phyloP scores from a whole-genome alignment of 2,797 vertebrate species.

The Mormyrops boulengeri region DNA sequence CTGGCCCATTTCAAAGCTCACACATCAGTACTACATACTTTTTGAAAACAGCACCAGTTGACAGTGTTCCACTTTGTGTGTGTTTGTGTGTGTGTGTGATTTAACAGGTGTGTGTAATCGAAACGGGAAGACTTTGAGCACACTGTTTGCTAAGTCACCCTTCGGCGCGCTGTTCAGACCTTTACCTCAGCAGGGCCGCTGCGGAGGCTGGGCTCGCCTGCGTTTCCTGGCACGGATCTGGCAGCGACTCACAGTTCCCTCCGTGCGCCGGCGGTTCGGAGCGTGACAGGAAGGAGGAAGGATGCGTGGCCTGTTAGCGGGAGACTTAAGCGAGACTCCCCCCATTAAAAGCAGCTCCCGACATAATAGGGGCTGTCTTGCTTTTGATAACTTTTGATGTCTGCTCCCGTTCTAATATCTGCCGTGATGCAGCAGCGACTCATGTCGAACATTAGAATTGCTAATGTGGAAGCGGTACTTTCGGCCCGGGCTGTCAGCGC shows the following conservation, averaged over 20 bases:
- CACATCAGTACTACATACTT: neutral
- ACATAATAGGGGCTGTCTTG: constrained; percentile 47
- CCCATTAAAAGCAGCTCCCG: constrained; percentile 47
- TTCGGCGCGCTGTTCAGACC: neutral
- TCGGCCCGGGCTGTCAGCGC: constrained; percentile 41
- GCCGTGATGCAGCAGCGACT: constrained; percentile 50
- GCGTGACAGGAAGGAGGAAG: constrained; percentile 18
- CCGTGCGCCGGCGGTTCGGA: neutral
- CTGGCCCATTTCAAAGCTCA: neutral
- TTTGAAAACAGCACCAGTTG: neutral
- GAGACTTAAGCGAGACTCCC: constrained; percentile 38
- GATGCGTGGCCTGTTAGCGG: constrained; percentile 20
- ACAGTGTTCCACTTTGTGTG: neutral
- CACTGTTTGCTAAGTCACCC: neutral
- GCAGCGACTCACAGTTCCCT: constrained; percentile 18
- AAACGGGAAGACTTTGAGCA: neutral
- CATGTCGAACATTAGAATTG: constrained; percentile 46
- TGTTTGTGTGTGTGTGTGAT: neutral
- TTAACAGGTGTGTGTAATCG: constrained; percentile 1
- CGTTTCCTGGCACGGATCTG: constrained; percentile 29
- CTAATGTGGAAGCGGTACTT: constrained; percentile 53
- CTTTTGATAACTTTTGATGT: constrained; percentile 56
- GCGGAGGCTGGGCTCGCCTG: constrained; percentile 18
- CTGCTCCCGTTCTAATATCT: constrained; percentile 43
- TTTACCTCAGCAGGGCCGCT: constrained; percentile 35